A percentile compares a stretch with the other conserved stretches of the same genome.
These are phyloP conservation scores for Psittacula derbiana DNA, from an alignment of 2,797 vertebrate genomes.

Conservation along the genomic window DNA sequence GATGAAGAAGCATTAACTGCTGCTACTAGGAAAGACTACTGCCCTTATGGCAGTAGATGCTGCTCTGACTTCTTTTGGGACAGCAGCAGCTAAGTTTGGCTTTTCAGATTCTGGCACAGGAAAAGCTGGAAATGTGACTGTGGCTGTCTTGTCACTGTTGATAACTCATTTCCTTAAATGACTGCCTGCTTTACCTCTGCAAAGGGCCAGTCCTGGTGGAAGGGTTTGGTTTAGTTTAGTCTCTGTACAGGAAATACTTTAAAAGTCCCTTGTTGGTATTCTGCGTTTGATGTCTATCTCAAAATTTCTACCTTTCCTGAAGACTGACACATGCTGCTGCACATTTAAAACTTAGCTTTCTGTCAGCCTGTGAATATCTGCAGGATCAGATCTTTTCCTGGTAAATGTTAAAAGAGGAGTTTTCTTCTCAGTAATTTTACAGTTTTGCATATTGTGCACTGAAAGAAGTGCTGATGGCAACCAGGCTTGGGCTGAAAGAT, in stretches of 20 bases:
- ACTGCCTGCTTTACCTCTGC: neutral
- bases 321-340: neutral
- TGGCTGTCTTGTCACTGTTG: neutral
- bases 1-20: neutral
- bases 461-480: neutral
- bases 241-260: slow-evolving; percentile 1
- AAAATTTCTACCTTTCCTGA: slow-evolving; percentile 13
- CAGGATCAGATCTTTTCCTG: neutral
- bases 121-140: slow-evolving; percentile 27
- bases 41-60: neutral
- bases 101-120: neutral
- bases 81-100: neutral
- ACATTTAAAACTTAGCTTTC: neutral
- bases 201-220: neutral
- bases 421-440: neutral
- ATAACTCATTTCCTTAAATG: neutral
- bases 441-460: neutral
- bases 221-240: neutral
- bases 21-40: neutral
- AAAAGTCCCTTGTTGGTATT: neutral
- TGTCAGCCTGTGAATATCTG: neutral
- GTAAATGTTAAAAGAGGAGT: neutral
- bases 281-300: slow-evolving; percentile 27
- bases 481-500: neutral
- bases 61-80: neutral